These are phyloP conservation scores for Pantherophis guttatus DNA, from an alignment of 2,113 vertebrate species.

Conservation along the genomic window DNA sequence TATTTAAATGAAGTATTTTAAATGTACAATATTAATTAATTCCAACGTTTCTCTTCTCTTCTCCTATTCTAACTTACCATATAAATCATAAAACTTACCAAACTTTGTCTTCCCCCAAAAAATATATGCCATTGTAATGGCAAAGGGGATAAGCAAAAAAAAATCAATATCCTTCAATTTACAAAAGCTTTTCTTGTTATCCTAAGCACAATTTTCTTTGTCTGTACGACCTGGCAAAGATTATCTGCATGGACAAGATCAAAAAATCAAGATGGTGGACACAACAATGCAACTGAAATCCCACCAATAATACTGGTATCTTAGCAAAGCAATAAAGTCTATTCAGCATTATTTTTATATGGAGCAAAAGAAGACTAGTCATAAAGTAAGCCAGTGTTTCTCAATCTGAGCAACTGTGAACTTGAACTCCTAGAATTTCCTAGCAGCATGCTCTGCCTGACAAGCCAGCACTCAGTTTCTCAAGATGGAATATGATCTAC, in stretches of 20 bases:
- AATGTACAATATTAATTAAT: background rate
- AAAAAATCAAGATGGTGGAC: background rate
- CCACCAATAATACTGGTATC: background rate
- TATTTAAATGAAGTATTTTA: rapidly evolving
- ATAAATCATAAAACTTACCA: background rate
- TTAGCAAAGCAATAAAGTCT: background rate
- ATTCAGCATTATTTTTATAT: background rate
- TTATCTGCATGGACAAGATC: background rate
- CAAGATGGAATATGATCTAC: background rate
- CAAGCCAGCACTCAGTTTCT: background rate
- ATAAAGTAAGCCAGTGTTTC: background rate
- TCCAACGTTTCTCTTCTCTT: background rate
- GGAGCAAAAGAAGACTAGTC: background rate
- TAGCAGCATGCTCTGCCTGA: background rate
- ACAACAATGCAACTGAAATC: background rate
- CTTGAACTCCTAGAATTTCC: background rate
- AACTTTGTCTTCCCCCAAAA: too few species aligned
- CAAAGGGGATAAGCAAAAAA: background rate
- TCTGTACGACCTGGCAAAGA: background rate
- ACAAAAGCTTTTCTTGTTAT: background rate
- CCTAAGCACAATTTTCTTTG: background rate
- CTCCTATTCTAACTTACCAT: background rate
- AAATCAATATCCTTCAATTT: background rate
- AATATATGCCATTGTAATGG: background rate
- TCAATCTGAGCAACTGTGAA: background rate